Percentiles rank a stretch among this genome's conserved stretches.
Evolutionary conservation across 1,140 invertebrate genomes (phyloP).

Genomic region (Diorhabda elongata): DNA sequence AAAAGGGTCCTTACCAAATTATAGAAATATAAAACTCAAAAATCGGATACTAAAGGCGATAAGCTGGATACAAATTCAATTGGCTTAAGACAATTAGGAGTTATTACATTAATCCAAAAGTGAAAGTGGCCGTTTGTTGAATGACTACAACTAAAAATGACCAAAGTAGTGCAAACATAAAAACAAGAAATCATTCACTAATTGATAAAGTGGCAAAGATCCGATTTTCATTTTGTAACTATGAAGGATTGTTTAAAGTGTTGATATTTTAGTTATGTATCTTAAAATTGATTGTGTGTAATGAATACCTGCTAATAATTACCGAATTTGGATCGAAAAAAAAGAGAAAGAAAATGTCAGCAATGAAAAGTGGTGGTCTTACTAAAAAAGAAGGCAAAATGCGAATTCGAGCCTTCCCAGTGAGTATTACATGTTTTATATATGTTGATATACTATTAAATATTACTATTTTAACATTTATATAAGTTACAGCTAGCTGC

Average conservation of each 20-base stretch:
- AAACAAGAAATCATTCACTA: conserved; percentile 15
- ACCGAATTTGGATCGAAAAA: conserved; percentile 29
- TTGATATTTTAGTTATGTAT: conserved; percentile 4
- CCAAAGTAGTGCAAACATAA: conserved; percentile 16
- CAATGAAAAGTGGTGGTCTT: conserved; percentile 70
- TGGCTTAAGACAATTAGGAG: background rate
- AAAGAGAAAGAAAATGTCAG: conserved; percentile 33
- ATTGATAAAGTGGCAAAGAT: conserved; percentile 2
- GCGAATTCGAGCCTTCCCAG: conserved; percentile 94
- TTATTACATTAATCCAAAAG: background rate
- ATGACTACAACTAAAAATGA: conserved; percentile 13
- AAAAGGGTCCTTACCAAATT: background rate
- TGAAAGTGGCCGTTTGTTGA: conserved; percentile 14
- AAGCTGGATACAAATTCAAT: background rate
- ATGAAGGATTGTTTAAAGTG: conserved; percentile 11
- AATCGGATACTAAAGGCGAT: background rate
- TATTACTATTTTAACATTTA: too few relatives aligned
- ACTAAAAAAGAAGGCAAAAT: conserved; percentile 92
- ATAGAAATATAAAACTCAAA: background rate
- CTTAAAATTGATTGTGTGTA: conserved; percentile 12
- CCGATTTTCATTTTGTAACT: conserved; percentile 6
- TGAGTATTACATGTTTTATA: conserved; percentile 56
- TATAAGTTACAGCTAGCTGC: too few relatives aligned
- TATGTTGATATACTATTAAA: background rate
- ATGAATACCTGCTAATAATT: conserved; percentile 21